Conservation (phyloP, 2,888 invertebrate genomes). For the Drepana falcataria region DNA sequence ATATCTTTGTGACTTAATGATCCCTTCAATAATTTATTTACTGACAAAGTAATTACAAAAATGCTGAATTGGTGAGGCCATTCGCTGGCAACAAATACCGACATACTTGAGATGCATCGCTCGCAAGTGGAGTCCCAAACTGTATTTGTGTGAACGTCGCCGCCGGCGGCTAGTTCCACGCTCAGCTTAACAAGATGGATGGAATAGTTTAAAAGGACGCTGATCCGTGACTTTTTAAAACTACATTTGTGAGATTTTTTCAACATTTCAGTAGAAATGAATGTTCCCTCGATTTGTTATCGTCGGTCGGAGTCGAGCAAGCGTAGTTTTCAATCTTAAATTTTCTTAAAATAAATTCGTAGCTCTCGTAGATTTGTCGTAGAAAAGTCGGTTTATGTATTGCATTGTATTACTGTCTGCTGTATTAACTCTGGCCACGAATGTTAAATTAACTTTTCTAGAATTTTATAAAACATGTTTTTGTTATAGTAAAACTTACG, state of each 20-base stretch:
- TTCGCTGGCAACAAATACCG: not conserved
- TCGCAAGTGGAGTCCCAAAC: slow-evolving; percentile 8
- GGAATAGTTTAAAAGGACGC: slow-evolving; percentile 33
- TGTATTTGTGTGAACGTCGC: slow-evolving; percentile 22
- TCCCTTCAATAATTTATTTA: too few species aligned
- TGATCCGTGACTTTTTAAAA: slow-evolving; percentile 41
- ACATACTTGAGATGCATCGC: not conserved
- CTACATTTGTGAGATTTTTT: slow-evolving; percentile 16
- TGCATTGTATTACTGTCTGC: too few species aligned
- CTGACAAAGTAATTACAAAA: slow-evolving; percentile 6
- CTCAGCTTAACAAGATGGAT: slow-evolving; percentile 45
- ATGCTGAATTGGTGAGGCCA: slow-evolving; percentile 1
- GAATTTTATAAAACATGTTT: too few species aligned
- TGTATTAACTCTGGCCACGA: too few species aligned
- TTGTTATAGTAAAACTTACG: too few species aligned
- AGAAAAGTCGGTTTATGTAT: too few species aligned
- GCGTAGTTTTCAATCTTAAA: not conserved
- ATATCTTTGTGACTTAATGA: too few species aligned
- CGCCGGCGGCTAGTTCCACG: slow-evolving; percentile 19
- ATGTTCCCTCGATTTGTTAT: slow-evolving; percentile 3
- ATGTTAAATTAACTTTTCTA: too few species aligned
- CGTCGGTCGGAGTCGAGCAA: not conserved
- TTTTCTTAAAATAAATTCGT: not conserved
- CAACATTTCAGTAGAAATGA: not conserved
- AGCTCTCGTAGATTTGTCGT: too few species aligned